Conservation (phyloP, 2,797 vertebrate species). For the Danio albolineatus region DNA sequence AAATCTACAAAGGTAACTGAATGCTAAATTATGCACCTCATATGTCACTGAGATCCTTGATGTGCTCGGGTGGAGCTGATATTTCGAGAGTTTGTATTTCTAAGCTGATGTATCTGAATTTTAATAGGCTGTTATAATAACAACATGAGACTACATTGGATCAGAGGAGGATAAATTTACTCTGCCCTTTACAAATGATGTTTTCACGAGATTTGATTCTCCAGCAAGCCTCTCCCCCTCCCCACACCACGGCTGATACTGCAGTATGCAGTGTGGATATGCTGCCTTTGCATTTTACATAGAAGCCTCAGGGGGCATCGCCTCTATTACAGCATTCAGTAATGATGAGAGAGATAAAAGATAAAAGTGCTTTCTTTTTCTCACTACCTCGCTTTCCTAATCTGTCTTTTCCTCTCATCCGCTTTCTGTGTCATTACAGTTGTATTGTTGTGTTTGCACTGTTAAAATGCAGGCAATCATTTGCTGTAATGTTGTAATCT, state of each 20-base stretch:
- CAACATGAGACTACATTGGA: constrained; percentile 45
- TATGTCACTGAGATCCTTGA: background rate
- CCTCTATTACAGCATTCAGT: constrained; percentile 67
- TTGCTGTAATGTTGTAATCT: background rate
- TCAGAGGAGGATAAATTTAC: constrained; percentile 58
- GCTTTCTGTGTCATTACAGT: background rate
- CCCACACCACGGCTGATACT: constrained; percentile 45
- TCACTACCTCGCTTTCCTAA: constrained; percentile 14
- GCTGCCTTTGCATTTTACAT: constrained; percentile 64
- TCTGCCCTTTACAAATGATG: constrained; percentile 52
- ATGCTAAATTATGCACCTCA: constrained; percentile 8
- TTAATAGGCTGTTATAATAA: constrained; percentile 31
- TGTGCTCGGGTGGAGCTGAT: constrained; percentile 24
- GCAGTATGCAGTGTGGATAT: constrained; percentile 53
- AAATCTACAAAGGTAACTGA: constrained; percentile 13
- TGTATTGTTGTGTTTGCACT: constrained; percentile 16
- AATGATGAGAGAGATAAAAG: constrained; percentile 70
- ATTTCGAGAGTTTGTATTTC: constrained; percentile 1
- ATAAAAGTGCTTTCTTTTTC: constrained; percentile 61
- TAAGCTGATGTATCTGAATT: constrained; percentile 9
- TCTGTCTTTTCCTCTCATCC: constrained; percentile 25
- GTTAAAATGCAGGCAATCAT: constrained; percentile 1
- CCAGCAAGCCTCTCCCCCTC: background rate
- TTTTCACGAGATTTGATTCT: constrained; percentile 34
- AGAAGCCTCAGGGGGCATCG: constrained; percentile 63